Percentiles rank a stretch among this genome's conserved stretches.
These are phyloP conservation scores for Zaprionus kolodkinae DNA, from an alignment of 1,140 invertebrate species.

Conservation along the genomic window DNA sequence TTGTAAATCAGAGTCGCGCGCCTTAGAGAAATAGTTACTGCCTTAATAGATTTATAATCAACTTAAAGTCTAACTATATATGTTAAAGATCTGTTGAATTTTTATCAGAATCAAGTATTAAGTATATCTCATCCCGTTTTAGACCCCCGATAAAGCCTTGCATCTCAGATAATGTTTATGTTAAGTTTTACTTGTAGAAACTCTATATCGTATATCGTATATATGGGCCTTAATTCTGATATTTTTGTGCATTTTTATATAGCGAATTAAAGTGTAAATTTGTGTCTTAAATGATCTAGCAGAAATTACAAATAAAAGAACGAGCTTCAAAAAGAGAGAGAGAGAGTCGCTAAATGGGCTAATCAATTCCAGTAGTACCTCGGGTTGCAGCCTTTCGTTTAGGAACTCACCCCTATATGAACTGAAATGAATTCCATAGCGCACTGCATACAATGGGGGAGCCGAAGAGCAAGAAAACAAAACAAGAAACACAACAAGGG, in stretches of 20 bases:
- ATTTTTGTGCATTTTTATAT: conserved; percentile 4
- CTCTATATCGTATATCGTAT: neutral
- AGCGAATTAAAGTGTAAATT: conserved; percentile 4
- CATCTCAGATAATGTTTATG: conserved; percentile 16
- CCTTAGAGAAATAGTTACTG: conserved; percentile 5
- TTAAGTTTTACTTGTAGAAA: conserved; percentile 18
- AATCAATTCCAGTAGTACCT: conserved; percentile 36
- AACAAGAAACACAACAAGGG: neutral
- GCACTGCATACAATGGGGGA: conserved; percentile 15
- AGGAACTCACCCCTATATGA: conserved; percentile 35
- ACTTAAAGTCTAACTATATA: neutral
- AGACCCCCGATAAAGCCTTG: neutral
- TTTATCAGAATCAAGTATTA: conserved; percentile 1
- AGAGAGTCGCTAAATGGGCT: neutral
- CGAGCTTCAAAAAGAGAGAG: neutral
- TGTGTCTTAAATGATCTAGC: conserved; percentile 8
- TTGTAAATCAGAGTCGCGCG: neutral
- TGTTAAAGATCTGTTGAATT: conserved; percentile 5
- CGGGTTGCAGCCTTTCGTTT: too few species aligned
- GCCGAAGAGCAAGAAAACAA: conserved; percentile 4
- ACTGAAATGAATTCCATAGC: conserved; percentile 28
- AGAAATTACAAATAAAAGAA: conserved; percentile 2
- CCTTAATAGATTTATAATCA: neutral
- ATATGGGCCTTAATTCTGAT: conserved; percentile 2
- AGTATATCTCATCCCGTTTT: neutral